Evolutionary conservation across 2,113 vertebrate genomes (phyloP), one percentile per base, ranked within the genome.

Genomic region (Nycticorax nycticorax): DNA sequence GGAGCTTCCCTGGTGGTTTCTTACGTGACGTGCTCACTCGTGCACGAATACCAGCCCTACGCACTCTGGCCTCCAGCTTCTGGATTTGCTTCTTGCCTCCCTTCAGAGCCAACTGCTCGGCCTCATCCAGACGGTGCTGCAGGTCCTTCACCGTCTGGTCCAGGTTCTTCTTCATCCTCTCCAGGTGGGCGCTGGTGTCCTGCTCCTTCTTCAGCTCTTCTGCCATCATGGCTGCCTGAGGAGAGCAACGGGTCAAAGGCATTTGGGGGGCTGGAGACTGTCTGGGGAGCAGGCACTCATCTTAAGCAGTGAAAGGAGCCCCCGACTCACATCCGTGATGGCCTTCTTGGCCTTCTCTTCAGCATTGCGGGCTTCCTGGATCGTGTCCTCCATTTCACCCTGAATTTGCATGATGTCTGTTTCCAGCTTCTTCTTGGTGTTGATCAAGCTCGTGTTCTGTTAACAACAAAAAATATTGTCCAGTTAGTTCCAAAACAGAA

Each of bases 171-270:
- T 98, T 98, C 98, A 98, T 98, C 55, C 98, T 96, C 89, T 98
- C 98, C 86, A 98, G 91, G 64, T 99, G 99, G 32, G 99, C 97
- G 0, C 98, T 99, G 68, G 99, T 99, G 95, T 99, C 98, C 91
- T 99, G 99, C 88, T 99, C 99, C 96, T 99, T 99, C 97, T 99
- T 99, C 71, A 99, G 97, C 92, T 99, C 98, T 95, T 99, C 99
- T 0, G 99, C 98, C 99, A 99, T 99, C 99, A 98, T 98, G 80
- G 99, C 99, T 0, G 94, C 98, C 98, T 98, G 12, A 10, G 4
- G 20, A 37, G 5, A 74, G 39, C 13, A 87, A 62, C 76, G 2
- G 20, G 17, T 11, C 18, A 24, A 48, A 24, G 33, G 16, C 10
- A 28, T 13, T 56, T 35, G 59, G 43, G 14, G 21, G 35, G 35